A percentile compares a stretch with the other conserved stretches of the same genome.
phyloP scores from a whole-genome alignment of 2,888 invertebrate species.

The Anarsia innoxiella region DNA sequence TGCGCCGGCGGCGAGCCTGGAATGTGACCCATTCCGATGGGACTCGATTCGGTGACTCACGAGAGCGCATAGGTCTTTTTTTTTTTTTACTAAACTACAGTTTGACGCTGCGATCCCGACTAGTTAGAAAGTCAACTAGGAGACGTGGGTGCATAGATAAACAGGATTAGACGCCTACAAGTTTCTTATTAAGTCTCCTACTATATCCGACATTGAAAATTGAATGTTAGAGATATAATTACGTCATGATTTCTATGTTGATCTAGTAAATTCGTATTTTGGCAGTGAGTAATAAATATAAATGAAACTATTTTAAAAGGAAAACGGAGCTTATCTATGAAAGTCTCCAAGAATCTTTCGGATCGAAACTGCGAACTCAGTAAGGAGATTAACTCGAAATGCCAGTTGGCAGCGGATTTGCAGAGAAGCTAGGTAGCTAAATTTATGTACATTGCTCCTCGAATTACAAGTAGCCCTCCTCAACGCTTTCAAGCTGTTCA shows the following conservation, averaged over 20 bases:
- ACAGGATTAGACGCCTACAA: conserved; percentile 52
- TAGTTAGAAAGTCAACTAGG: conserved; percentile 51
- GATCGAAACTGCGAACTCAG: conserved; percentile 25
- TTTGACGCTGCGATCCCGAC: conserved; percentile 33
- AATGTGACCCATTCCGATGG: conserved; percentile 69
- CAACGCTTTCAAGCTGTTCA: neutral
- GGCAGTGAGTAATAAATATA: no score
- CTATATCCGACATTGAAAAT: conserved; percentile 31
- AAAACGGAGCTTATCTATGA: conserved; percentile 25
- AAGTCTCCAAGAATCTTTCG: conserved; percentile 24
- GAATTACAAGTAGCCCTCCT: conserved; percentile 7
- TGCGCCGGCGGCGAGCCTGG: conserved; percentile 34
- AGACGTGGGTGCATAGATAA: conserved; percentile 56
- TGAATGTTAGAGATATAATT: conserved; percentile 19
- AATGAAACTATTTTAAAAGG: no score
- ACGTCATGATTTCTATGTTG: no score
- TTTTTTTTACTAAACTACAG: conserved; percentile 32
- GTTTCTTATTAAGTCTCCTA: conserved; percentile 27
- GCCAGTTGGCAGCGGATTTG: conserved; percentile 28
- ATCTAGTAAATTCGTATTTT: no score
- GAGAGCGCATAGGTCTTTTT: conserved; percentile 26
- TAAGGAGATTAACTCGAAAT: conserved; percentile 32
- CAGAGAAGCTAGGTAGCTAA: conserved; percentile 27
- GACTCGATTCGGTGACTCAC: conserved; percentile 60
- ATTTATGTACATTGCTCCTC: conserved; percentile 24